A percentile compares a stretch with the other conserved stretches of the same genome.
phyloP scores from a whole-genome alignment of 2,113 vertebrate genomes.

The Malaclemys terrapin region DNA sequence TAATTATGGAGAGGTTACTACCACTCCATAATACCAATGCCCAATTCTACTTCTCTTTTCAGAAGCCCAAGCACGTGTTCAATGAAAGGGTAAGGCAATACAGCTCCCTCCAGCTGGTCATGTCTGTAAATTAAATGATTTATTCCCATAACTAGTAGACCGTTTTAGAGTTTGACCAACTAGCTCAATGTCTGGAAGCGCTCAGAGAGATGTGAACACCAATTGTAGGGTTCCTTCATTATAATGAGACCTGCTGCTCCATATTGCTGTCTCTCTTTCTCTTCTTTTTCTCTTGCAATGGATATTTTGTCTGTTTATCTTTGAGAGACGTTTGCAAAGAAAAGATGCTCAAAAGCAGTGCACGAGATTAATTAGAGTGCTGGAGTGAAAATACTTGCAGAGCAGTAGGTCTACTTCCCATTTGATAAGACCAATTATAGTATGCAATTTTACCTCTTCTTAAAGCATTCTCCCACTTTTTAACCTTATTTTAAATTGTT shows the following conservation, averaged over 20 bases:
- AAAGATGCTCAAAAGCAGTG: constrained; percentile 48
- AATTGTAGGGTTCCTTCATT: background rate
- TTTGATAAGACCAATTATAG: background rate
- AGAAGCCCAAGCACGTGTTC: constrained; percentile 28
- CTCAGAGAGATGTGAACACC: constrained; percentile 22
- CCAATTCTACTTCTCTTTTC: background rate
- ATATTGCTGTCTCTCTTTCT: constrained; percentile 19
- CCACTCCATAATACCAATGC: accelerated
- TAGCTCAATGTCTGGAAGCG: constrained; percentile 3
- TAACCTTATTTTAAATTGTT: background rate
- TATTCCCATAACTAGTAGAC: constrained; percentile 5
- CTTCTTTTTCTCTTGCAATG: background rate
- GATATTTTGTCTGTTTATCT: constrained; percentile 4
- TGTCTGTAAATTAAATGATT: constrained; percentile 27
- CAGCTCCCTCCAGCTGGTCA: background rate
- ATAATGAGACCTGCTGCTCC: background rate
- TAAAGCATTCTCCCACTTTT: background rate
- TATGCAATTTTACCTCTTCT: background rate
- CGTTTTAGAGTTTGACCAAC: constrained; percentile 24
- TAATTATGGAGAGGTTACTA: background rate
- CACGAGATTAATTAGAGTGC: constrained; percentile 48
- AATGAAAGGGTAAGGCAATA: constrained; percentile 4
- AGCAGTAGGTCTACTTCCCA: constrained; percentile 16
- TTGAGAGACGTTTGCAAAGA: constrained; percentile 40
- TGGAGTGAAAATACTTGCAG: constrained; percentile 38